phyloP scores from a whole-genome alignment of 2,888 invertebrate genomes.

The Apocheima hispidaria region DNA sequence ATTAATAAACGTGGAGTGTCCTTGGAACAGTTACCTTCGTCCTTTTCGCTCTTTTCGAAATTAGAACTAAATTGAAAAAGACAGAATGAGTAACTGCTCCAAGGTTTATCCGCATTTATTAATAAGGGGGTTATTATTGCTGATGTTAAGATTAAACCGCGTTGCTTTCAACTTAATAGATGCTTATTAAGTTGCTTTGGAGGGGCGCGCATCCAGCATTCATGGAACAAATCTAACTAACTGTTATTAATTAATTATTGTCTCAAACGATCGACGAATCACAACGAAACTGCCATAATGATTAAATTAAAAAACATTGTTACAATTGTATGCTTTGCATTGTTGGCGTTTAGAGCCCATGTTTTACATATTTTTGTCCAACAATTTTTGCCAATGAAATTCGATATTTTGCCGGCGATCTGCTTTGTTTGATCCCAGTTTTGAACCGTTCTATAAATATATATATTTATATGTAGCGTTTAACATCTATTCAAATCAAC shows the following conservation, averaged over 20 bases:
- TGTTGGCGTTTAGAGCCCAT: conserved; percentile 37
- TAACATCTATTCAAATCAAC: background rate
- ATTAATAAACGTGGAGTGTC: too few species aligned
- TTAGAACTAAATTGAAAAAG: too few species aligned
- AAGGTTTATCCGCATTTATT: too few species aligned
- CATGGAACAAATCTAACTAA: background rate
- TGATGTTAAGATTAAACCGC: too few species aligned
- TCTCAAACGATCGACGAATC: conserved; percentile 20
- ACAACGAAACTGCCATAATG: background rate
- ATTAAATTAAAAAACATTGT: background rate
- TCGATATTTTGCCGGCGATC: conserved; percentile 34
- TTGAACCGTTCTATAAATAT: background rate
- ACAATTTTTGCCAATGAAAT: conserved; percentile 47
- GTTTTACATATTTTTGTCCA: conserved; percentile 36
- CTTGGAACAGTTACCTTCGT: too few species aligned
- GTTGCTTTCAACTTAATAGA: too few species aligned
- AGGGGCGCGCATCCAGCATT: too few species aligned
- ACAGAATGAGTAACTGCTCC: too few species aligned
- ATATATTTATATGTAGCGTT: background rate
- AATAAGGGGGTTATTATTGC: too few species aligned
- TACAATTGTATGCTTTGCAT: conserved; percentile 51
- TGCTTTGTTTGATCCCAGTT: background rate
- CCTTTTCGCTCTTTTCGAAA: too few species aligned
- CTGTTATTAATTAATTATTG: background rate
- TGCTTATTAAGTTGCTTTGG: too few species aligned